Evolutionary conservation across 2,113 vertebrate species (phyloP), one percentile per base, ranked within the genome.

Genomic region (Arvicanthis niloticus): DNA sequence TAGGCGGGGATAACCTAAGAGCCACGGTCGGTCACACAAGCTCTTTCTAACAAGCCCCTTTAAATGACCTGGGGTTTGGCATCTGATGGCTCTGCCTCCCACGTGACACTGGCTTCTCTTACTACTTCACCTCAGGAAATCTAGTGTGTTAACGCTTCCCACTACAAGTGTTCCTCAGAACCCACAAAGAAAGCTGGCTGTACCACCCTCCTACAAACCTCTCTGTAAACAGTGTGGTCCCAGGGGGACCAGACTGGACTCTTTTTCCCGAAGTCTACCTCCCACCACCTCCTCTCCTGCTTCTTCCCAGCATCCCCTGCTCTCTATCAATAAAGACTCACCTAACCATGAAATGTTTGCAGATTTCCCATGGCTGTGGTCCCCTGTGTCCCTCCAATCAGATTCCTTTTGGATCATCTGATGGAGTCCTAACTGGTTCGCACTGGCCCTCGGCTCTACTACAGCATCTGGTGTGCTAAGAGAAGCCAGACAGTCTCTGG

Each of bases 21-120:
- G 37, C 17, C 15, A 21, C 19, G 6, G 5, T 5, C 19, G 6
- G 5, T 5, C 62, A 45, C 0, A 3, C 40, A 40, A 56, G 37
- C 8, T 3, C 65, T 77, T 88, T 21, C 21, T 73, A 45, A 67
- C 0, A 24, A 26, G 37, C 53, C 6, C 1, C 9, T 26, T 67
- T 21, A 15, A 75, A 67, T n/a, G 40, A 19, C 84, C 5, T 0
- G 0, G 53, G 48, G 40, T 29, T 80, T 12, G 51, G 81, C 7
- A 45, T 29, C 19, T 48, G 34, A 48, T 3, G 1, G 16, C 17
- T n/a, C 15, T 7, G 2, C 29, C 45, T 62, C 13, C 82, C 60
- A 34, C 12, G 29, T 51, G 37, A 75, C 84, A 9, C 26, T 13
- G 12, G 7, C 21, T 45, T 37, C 67, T 51, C 22, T 1, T 24